Evolutionary conservation across 2,888 invertebrate genomes (phyloP).

Genomic region (Temnothorax rugatulus): DNA sequence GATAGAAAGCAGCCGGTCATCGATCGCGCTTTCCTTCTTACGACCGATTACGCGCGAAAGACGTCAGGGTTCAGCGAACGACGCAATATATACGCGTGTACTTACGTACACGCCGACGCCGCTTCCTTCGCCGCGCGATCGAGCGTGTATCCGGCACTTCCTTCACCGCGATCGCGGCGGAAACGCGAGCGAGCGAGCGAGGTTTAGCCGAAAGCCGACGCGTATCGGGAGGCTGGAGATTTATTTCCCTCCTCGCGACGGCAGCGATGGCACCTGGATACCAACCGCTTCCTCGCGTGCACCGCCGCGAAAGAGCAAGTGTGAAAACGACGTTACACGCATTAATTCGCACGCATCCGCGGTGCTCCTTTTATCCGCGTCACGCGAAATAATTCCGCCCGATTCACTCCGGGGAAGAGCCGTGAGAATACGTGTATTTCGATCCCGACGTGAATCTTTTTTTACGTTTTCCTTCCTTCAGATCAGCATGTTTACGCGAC

Average conservation of each 20-base stretch:
- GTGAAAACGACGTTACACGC: conserved; percentile 34
- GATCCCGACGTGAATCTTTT: neutral
- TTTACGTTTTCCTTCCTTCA: neutral
- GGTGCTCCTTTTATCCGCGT: neutral
- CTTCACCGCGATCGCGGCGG: conserved; percentile 50
- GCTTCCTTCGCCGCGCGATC: conserved; percentile 23
- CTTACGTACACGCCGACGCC: neutral
- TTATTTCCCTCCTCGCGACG: conserved; percentile 42
- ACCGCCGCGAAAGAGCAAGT: conserved; percentile 27
- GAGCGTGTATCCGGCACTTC: conserved; percentile 38
- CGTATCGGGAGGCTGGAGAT: conserved; percentile 58
- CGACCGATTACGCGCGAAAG: conserved; percentile 67
- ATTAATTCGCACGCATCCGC: conserved; percentile 26
- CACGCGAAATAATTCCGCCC: neutral
- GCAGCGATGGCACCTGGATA: neutral
- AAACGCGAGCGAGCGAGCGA: conserved; percentile 16
- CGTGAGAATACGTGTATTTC: conserved; percentile 9
- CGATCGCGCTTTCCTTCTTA: conserved; percentile 74
- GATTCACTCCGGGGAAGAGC: neutral
- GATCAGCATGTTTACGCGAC: neutral
- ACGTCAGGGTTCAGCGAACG: conserved; percentile 68
- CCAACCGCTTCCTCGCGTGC: conserved; percentile 19
- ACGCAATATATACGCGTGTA: conserved; percentile 7
- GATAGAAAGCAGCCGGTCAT: conserved; percentile 68
- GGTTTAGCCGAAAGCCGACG: neutral